phyloP scores from a whole-genome alignment of 1,140 invertebrate genomes.

The Papilio helenus region DNA sequence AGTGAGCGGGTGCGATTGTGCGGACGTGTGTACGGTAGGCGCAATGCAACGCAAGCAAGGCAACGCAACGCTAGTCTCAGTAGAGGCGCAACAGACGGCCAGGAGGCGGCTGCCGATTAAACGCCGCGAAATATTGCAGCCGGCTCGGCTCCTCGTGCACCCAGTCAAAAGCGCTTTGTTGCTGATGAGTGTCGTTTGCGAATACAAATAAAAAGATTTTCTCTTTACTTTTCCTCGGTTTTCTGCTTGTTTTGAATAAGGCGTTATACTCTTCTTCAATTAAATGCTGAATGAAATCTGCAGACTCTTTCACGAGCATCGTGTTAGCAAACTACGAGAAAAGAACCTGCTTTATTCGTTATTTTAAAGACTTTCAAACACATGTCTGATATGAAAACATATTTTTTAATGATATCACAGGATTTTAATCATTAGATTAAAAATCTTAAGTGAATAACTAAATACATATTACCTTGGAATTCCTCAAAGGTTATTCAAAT shows the following conservation, averaged over 20 bases:
- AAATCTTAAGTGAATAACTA: not conserved
- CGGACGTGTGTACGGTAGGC: slow-evolving; percentile 47
- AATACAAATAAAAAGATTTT: slow-evolving; percentile 37
- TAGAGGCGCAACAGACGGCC: slow-evolving; percentile 46
- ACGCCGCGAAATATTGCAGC: slow-evolving; percentile 38
- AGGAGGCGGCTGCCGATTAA: slow-evolving; percentile 37
- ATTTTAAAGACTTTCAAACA: not conserved
- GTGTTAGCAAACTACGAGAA: not conserved
- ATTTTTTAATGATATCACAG: not conserved
- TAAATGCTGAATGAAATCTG: slow-evolving; percentile 31
- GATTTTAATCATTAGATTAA: slow-evolving; percentile 23
- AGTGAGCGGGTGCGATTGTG: slow-evolving; percentile 42
- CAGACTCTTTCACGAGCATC: slow-evolving; percentile 19
- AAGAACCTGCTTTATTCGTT: not conserved
- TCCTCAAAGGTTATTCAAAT: not conserved
- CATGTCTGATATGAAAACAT: not conserved
- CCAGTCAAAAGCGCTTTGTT: slow-evolving; percentile 37
- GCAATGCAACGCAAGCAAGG: slow-evolving; percentile 56
- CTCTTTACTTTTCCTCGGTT: slow-evolving; percentile 24
- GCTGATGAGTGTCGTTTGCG: slow-evolving; percentile 38
- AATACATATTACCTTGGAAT: not conserved
- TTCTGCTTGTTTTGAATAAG: slow-evolving; percentile 36
- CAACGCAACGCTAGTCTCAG: slow-evolving; percentile 62
- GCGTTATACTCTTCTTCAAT: slow-evolving; percentile 34
- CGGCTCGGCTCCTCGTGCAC: slow-evolving; percentile 20